Base-by-base conservation (phyloP, 2,888 invertebrate genomes). In the Nymphalis polychloros region DNA sequence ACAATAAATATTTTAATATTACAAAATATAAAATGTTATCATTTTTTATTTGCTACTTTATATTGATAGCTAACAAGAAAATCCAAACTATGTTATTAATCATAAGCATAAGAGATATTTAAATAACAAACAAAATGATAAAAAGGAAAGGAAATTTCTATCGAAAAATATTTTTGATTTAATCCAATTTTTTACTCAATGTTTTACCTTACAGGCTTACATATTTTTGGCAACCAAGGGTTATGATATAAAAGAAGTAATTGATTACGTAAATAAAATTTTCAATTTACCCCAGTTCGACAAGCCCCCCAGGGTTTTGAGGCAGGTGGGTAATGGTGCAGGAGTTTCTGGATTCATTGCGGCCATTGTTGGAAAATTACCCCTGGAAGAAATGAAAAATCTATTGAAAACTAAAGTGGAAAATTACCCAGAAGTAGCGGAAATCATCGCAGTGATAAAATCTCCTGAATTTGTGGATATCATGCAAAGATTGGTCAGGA, bases 401-500 rank as follows among this genome's bases (percentile, higher is more conserved):
- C 70, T 84, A 46, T 81, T 84, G 13, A 76, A 84, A 72, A 74
- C 60, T 19, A 83, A 84, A 76, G 68, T 84, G 19, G 73, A 81
- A 75, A 79, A 72, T 5, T 77, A 68, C 31, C 75, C 77, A 19
- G 81, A 82, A 70, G 68, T 83, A 55, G 76, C 76, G 16, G 68
- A 81, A 61, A 65, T 84, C 46, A 77, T 81, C 41, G 77, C 78
- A 71, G 79, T 74, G 3, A 73, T 84, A 16, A 80, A 78, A 64
- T 81, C 83, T 1, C 73, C 79, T 59, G 82, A 84, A 71, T 83
- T 84, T 69, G 70, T 79, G 69, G 77, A 76, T 31, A 84, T 84
- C 63, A 63, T 83, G 70, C 77, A 75, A 61, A 80, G 76, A 67
- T 75, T 84, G 77, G 72, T 76, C 4, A 67, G 75, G 23, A 82